phyloP scores from a whole-genome alignment of 2,888 invertebrate genomes.

The Pseudanteris insignis region DNA sequence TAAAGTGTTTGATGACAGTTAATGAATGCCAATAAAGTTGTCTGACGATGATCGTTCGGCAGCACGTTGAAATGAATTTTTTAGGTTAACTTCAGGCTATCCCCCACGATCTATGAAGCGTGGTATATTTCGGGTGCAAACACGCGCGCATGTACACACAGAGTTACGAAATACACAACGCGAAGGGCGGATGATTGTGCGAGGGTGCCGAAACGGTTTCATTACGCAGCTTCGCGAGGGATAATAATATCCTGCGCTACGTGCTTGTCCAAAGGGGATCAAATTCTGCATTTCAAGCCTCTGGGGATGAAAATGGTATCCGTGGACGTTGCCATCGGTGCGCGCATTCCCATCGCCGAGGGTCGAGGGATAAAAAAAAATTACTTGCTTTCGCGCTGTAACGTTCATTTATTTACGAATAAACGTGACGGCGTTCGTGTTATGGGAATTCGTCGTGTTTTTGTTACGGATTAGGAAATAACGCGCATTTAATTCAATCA shows the following conservation, averaged over 20 bases:
- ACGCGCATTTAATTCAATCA: too few relatives aligned
- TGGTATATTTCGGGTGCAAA: conserved; percentile 32
- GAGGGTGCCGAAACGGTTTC: conserved; percentile 64
- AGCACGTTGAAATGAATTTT: too few relatives aligned
- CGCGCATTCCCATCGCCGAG: conserved; percentile 34
- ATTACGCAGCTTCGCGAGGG: conserved; percentile 63
- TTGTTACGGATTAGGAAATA: too few relatives aligned
- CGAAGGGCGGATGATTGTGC: conserved; percentile 56
- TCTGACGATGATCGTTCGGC: too few relatives aligned
- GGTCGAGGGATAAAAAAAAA: conserved; percentile 33
- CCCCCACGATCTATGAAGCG: conserved; percentile 20
- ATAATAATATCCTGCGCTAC: conserved; percentile 58
- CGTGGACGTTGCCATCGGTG: conserved; percentile 26
- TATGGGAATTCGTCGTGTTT: too few relatives aligned
- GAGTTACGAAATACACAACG: conserved; percentile 40
- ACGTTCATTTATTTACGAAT: conserved; percentile 38
- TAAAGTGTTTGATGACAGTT: too few relatives aligned
- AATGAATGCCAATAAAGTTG: too few relatives aligned
- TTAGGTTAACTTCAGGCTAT: conserved; percentile 17
- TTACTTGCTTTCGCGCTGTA: conserved; percentile 31
- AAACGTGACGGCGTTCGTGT: conserved; percentile 28
- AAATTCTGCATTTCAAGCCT: conserved; percentile 55
- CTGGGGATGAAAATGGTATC: conserved; percentile 51
- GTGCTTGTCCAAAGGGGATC: conserved; percentile 57
- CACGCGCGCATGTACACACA: conserved; percentile 24